phyloP scores from a whole-genome alignment of 2,113 vertebrate genomes.

The Lycocorax pyrrhopterus region DNA sequence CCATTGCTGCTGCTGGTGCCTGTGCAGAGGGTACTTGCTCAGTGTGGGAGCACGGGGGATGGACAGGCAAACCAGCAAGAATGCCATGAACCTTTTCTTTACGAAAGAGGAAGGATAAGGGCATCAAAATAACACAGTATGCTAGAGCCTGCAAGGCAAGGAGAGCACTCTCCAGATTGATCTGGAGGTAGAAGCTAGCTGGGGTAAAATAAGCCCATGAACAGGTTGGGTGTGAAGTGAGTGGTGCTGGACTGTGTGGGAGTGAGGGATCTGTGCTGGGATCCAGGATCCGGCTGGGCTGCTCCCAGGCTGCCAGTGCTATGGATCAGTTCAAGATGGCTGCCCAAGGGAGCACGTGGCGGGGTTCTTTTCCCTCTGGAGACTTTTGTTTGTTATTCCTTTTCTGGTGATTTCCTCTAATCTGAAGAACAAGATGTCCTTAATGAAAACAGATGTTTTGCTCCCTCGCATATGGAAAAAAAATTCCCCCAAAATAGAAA shows the following conservation, averaged over 20 bases:
- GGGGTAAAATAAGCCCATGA: not conserved
- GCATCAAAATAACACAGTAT: not conserved
- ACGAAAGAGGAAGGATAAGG: not conserved
- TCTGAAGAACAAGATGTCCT: conserved; percentile 56
- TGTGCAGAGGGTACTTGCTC: not conserved
- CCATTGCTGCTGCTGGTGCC: not conserved
- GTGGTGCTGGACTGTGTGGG: rapidly evolving
- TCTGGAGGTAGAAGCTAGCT: not conserved
- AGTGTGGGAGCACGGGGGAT: not conserved
- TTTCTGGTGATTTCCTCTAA: conserved; percentile 50
- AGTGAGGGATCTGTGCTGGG: not conserved
- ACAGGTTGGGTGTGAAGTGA: not conserved
- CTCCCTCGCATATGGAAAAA: conserved; percentile 19
- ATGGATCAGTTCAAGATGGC: conserved; percentile 4
- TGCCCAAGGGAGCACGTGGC: not conserved
- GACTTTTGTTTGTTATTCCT: conserved; percentile 38
- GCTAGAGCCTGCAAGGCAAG: not conserved
- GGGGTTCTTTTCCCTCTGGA: not conserved
- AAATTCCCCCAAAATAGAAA: not conserved
- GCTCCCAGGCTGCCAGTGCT: not conserved
- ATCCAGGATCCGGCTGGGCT: not conserved
- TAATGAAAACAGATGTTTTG: conserved; percentile 58
- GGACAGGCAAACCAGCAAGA: not conserved
- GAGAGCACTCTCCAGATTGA: not conserved
- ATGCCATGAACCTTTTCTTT: not conserved